A percentile compares a stretch with the other conserved stretches of the same genome.
Evolutionary conservation across 2,797 vertebrate genomes (phyloP).

Genomic region (Acropternis orthonyx): DNA sequence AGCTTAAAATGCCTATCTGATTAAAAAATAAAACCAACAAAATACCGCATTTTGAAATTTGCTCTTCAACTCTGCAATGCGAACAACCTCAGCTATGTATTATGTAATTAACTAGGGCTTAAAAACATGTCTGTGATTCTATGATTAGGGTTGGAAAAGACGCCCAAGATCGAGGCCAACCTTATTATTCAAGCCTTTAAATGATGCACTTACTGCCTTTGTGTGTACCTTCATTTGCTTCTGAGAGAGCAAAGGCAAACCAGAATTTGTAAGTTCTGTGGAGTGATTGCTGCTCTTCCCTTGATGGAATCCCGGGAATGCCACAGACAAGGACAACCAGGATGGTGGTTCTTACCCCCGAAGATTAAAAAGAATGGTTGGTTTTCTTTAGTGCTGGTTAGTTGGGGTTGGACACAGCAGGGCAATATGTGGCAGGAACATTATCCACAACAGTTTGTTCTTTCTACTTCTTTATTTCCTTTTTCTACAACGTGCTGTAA

Average conservation of each 20-base stretch:
- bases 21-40: background rate
- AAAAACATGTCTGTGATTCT: background rate
- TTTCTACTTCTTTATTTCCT: background rate
- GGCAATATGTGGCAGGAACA: background rate
- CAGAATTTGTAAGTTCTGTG: background rate
- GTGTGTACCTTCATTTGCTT: background rate
- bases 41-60: background rate
- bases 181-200: background rate
- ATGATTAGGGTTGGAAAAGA: background rate
- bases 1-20: background rate
- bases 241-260: background rate
- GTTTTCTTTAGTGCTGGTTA: rapidly evolving
- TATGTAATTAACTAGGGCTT: background rate
- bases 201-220: background rate
- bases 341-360: background rate
- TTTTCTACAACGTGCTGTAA: background rate
- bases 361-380: background rate
- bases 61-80: background rate
- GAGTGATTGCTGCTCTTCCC: background rate
- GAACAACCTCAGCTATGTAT: background rate
- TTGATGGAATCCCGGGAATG: background rate
- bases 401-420: background rate
- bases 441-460: background rate
- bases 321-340: no score
- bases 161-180: background rate